Base-by-base conservation (phyloP, 2,113 vertebrate genomes). In the Pampusana beccarii region DNA sequence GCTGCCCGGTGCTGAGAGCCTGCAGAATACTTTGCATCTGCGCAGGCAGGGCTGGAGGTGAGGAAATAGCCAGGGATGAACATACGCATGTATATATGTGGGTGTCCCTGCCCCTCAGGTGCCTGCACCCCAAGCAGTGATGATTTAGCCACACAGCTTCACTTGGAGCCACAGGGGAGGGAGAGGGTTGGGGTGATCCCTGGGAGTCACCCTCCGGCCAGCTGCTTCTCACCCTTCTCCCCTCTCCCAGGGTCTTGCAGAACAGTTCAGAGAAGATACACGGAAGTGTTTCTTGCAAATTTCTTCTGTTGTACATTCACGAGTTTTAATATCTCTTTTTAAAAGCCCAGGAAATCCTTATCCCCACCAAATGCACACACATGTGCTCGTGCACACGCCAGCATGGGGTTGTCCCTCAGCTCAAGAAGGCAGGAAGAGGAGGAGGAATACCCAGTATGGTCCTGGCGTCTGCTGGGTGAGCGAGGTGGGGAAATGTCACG, bases 341-440 rank as follows among this genome's bases (percentile, higher is more conserved):
- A 34, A 69, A 66, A 81, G 25, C 36, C 18, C 24, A 12, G 56
- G 26, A 80, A 84, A 73, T 78, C 14, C 21, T 17, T 67, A 5
- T 15, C 11, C 7, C 18, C 16, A 26, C 51, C 31, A 53, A n/a
- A 56, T 15, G 28, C 42, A 74, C 21, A 86, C 53, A 40, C 14
- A 38, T 72, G 85, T 69, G 85, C 56, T 84, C 50, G 50, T 2
- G 16, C 60, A 70, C 67, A 42, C 1, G 0, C 29, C 12, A 0
- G 61, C 70, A 15, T 0, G 2, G 19, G 34, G 44, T 3, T 75
- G 17, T 84, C 51, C 53, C 48, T 78, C 16, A 4, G 79, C 65
- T 88, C 70, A 67, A 1, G 5, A 42, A 67, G 74, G 70, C 93
- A 95, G 94, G 75, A 91, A 84, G 80, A 75, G 51, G 69, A 89